Percentiles rank a stretch among this genome's conserved stretches.
Conservation (phyloP, 2,113 vertebrate genomes). For the Setophaga petechia region DNA sequence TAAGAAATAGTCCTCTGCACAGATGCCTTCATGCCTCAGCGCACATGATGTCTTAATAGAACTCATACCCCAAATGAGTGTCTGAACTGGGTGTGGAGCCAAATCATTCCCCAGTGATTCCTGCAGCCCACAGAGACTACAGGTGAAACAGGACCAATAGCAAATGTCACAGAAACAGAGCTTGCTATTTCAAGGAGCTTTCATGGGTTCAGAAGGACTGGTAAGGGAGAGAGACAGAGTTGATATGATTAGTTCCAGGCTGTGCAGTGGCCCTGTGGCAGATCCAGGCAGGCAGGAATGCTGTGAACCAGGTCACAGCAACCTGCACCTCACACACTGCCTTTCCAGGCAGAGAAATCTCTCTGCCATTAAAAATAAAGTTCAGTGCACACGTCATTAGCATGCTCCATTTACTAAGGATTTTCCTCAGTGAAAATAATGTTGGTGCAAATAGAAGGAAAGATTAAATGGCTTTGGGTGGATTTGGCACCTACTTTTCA, state of each 20-base stretch:
- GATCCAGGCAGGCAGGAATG: background rate
- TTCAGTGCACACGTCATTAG: background rate
- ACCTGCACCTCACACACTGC: background rate
- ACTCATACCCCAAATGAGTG: background rate
- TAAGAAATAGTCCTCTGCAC: background rate
- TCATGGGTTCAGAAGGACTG: background rate
- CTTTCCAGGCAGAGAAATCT: background rate
- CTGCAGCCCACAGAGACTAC: background rate
- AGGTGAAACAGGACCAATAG: background rate
- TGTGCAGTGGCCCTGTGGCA: background rate
- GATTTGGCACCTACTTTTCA: background rate
- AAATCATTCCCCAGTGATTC: background rate
- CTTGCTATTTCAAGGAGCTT: background rate
- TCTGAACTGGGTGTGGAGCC: background rate
- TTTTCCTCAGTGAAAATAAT: constrained; percentile 33
- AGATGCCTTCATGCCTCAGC: background rate
- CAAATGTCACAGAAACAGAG: background rate
- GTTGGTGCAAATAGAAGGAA: constrained; percentile 23
- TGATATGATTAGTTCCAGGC: background rate
- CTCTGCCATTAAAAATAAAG: constrained; percentile 16
- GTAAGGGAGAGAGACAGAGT: background rate
- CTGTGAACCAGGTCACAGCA: background rate
- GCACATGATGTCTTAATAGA: background rate
- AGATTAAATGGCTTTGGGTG: background rate
- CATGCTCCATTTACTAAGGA: constrained; percentile 9